phyloP scores from a whole-genome alignment of 2,113 vertebrate species.

The Lathamus discolor region DNA sequence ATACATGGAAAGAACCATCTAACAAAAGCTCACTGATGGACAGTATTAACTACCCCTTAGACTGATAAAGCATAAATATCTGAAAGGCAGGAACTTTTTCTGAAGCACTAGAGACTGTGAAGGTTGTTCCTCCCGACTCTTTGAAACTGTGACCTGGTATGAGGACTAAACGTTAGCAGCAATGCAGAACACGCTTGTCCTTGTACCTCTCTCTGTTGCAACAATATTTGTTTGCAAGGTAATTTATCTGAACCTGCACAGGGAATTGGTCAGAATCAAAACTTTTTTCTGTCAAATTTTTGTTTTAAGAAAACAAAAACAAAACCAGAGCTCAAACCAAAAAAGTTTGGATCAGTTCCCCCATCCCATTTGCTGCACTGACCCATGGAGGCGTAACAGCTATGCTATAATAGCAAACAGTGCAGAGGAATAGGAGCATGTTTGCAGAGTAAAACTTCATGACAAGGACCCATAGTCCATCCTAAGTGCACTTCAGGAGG shows the following conservation, averaged over 20 bases:
- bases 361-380: background rate
- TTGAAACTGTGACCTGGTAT: background rate
- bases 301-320: background rate
- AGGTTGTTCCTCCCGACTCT: background rate
- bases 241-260: background rate
- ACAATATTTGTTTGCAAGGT: background rate
- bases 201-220: background rate
- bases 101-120: background rate
- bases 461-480: background rate
- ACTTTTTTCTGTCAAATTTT: background rate
- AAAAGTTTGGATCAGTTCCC: background rate
- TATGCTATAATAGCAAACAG: background rate
- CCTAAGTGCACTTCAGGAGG: background rate
- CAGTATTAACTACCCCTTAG: background rate
- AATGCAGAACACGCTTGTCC: background rate
- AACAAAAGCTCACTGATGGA: background rate
- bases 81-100: background rate
- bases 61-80: background rate
- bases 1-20: background rate
- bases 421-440: background rate
- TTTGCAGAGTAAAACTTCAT: accelerated
- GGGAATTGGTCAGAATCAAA: background rate
- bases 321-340: background rate
- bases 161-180: background rate
- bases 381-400: background rate